Base-by-base conservation (phyloP, 2,888 invertebrate genomes). In the Lymantria dispar region DNA sequence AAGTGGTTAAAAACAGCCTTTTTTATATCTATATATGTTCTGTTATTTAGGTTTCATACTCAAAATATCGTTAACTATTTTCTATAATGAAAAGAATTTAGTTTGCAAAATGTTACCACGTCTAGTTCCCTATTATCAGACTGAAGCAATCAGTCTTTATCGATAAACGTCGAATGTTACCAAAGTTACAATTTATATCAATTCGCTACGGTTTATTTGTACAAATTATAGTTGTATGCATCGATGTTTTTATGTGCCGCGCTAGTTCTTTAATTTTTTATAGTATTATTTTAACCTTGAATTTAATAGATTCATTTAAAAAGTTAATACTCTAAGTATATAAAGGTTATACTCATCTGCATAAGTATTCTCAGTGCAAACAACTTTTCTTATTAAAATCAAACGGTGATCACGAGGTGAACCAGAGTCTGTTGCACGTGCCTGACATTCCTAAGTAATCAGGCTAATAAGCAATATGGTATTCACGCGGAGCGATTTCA, bases 351-450 rank as follows among this genome's bases (percentile, higher is more conserved):
- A 64, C 66, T 72, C 68, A 73, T 80, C 73, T 72, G 60, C 64
- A 74, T 70, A 71, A 69, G 52, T 58, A 52, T 60, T 65, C 56
- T 61, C 56, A 58, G 56, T 57, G 58, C 68, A 72, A 67, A 69
- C 78, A 74, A 80, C 80, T 74, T 81, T 83, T 80, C 74, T 76
- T 77, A 78, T 71, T 72, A 67, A 74, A 74, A 75, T 75, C 68
- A 78, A 68, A 63, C 63, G 55, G 57, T 59, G 47, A 44, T 57
- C 59, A 62, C 86, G 83, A 86, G 86, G 87, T 76, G 54, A 87
- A 76, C 87, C 47, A 68, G 74, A 57, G 70, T 73, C n/a, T 59
- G 50, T 62, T 52, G 56, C 54, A 68, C 67, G 68, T 74, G 50
- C 66, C 59, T 57, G 14, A 60, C 72, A 81, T 80, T 74, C 78